Base-by-base conservation (phyloP, 1,140 invertebrate genomes). In the Pseudoatta argentina region DNA sequence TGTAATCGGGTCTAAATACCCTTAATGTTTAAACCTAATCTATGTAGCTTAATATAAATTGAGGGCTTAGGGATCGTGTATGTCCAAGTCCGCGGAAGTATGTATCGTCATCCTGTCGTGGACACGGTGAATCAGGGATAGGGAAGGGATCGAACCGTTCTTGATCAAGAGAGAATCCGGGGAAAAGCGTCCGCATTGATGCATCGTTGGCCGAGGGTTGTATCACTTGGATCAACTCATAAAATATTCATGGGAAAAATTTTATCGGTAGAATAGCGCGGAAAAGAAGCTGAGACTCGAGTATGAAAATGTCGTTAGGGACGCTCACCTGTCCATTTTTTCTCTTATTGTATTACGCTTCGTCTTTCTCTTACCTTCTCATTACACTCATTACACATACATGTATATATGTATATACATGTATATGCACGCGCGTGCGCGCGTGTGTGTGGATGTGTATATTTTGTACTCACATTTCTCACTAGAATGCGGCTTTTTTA, bases 221-320 rank as follows among this genome's bases (percentile, higher is more conserved):
- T 86, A 86, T 89, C 66, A 69, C 64, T 75, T 59, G 48, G 57
- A 89, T 87, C 81, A 39, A 63, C 63, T 88, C 86, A 78, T 85
- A 77, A 91, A 92, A 91, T 82, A 92, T 91, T 90, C 88, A 91
- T 77, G 87, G 89, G 59, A 59, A 64, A 78, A 86, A 55, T 82
- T 76, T 61, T 69, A 87, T 67, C 85, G 30, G n/a, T n/a, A 51
- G 76, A 59, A 86, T 86, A 69, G 59, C 57, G 39, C 24, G 63
- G 24, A 44, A 63, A 66, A 63, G 64, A 81, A 83, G 53, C 66
- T 73, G 85, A 44, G 39, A 34, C 67, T 71, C 63, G 34, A 85
- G 61, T 75, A 89, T 69, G 83, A 82, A 79, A 79, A 57, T 77
- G 63, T 86, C 72, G 71, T 76, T 88, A 57, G 82, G 57, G 51